These are phyloP conservation scores for Aplochiton taeniatus DNA, from an alignment of 2,797 vertebrate species.

Conservation along the genomic window DNA sequence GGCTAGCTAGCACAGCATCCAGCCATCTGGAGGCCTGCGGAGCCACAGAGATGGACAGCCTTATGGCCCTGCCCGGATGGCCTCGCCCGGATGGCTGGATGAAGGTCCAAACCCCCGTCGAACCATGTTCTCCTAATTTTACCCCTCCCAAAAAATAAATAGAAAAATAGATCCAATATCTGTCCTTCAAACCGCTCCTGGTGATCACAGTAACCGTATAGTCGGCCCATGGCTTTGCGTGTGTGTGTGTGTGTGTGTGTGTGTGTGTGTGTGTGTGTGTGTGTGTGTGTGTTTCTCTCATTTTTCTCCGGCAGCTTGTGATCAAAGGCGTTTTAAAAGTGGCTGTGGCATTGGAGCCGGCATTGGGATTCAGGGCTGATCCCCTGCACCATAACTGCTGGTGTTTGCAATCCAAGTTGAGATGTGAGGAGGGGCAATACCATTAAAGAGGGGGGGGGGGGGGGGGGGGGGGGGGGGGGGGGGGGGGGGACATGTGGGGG, in stretches of 20 bases:
- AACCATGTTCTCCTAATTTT: no score
- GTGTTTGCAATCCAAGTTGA: constrained; percentile 54
- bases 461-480: constrained; percentile 37
- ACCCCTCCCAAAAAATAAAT: constrained; percentile 19
- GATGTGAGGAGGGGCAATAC: constrained; percentile 59
- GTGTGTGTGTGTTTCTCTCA: no score
- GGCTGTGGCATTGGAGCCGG: constrained; percentile 44
- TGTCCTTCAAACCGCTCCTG: constrained; percentile 57
- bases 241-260: no score
- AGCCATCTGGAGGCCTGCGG: constrained; percentile 46
- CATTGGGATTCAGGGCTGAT: constrained; percentile 65
- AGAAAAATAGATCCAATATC: constrained; percentile 54
- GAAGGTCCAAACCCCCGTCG: no score
- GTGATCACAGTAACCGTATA: no score
- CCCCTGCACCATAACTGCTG: constrained; percentile 52
- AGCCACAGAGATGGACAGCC: no score
- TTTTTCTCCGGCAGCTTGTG: constrained; percentile 55
- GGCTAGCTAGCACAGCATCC: constrained; percentile 35
- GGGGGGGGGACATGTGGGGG: background rate
- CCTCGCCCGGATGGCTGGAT: no score
- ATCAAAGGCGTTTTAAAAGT: constrained; percentile 65
- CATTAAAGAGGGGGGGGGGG: constrained; percentile 47
- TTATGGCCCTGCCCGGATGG: no score
- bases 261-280: no score
- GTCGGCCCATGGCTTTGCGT: no score